Evolutionary conservation across 1,140 invertebrate species (phyloP), one percentile per base, ranked within the genome.

Genomic region (Pectinophora gossypiella): DNA sequence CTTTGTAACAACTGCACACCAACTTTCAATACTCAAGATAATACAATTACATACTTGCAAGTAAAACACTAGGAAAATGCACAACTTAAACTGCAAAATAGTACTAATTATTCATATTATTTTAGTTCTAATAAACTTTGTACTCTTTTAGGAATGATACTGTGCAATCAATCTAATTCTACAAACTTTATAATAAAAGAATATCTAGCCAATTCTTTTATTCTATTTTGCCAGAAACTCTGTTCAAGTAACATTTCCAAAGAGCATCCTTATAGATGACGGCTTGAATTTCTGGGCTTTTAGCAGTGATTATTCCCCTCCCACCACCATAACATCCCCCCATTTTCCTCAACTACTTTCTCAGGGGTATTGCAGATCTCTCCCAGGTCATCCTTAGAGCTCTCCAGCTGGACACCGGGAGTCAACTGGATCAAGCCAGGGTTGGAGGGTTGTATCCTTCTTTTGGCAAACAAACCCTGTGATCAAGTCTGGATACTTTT

Each of bases 281-380:
- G 16, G 94, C 93, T 44, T 92, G 89, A 23, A 73, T 72, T 46
- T 91, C 89, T 35, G 93, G 91, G 81, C 94, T 91, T 0, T 84
- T 68, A 1, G 93, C 90, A 63, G 92, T 76, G 0, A 92, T 92
- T 56, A 99, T 97, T 2, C 96, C 97, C 64, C 98, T 89, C 2
- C 98, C 0, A 99, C 97, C 32, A 99, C 97, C 20, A 96, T 93
- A 22, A 99, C 88, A 89, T 99, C 98, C 19, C 95, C 95, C 95
- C 95, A 63, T 93, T 91, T 55, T 94, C 90, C 19, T 91, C 67
- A 5, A 99, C 90, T 10, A 96, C 95, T 48, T 91, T 88, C 61
- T 94, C 90, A 2, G 97, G 97, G 27, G 92, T 93, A 47, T 93
- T 92, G 72, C 99, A 99, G 56, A 93, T 90, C 78, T 97, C 96